A percentile compares a stretch with the other conserved stretches of the same genome.
phyloP scores from a whole-genome alignment of 2,888 invertebrate genomes.

The Cylloceria caligata region DNA sequence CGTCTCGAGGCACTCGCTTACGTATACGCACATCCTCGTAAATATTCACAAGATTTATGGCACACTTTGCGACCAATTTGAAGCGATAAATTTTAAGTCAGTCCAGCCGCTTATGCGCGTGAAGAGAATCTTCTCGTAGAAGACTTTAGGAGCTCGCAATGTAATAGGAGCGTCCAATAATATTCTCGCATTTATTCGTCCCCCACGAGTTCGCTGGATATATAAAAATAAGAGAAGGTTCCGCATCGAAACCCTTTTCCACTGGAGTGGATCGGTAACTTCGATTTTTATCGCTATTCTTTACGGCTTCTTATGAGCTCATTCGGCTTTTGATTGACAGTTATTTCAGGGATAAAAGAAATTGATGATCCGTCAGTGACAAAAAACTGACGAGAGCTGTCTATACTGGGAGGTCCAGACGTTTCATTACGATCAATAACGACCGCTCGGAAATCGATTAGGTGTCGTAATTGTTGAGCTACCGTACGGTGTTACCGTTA shows the following conservation, averaged over 20 bases:
- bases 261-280: neutral
- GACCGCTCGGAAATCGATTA: slow-evolving; percentile 7
- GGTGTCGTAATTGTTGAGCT: slow-evolving; percentile 18
- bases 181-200: slow-evolving; percentile 50
- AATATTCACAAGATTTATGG: slow-evolving; percentile 73
- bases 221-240: neutral
- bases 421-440: slow-evolving; percentile 10
- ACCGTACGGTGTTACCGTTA: slow-evolving; percentile 35
- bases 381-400: slow-evolving; percentile 9
- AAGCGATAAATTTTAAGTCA: slow-evolving; percentile 74
- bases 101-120: slow-evolving; percentile 62
- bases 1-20: slow-evolving; percentile 8
- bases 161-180: slow-evolving; percentile 50
- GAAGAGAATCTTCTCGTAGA: slow-evolving; percentile 39
- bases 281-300: slow-evolving; percentile 45
- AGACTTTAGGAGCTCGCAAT: slow-evolving; percentile 54
- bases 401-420: slow-evolving; percentile 3
- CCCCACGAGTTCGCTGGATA: slow-evolving; percentile 6
- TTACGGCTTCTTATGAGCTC: slow-evolving; percentile 16
- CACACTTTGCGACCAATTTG: slow-evolving; percentile 75
- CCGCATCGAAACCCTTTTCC: slow-evolving; percentile 3
- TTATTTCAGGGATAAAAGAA: neutral
- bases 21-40: slow-evolving; percentile 64
- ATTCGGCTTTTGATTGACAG: slow-evolving; percentile 17
- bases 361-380: slow-evolving; percentile 22